Percentiles rank a stretch among this genome's conserved stretches.
These are phyloP conservation scores for Anthonomus grandis DNA, from an alignment of 1,140 invertebrate species.

Conservation along the genomic window DNA sequence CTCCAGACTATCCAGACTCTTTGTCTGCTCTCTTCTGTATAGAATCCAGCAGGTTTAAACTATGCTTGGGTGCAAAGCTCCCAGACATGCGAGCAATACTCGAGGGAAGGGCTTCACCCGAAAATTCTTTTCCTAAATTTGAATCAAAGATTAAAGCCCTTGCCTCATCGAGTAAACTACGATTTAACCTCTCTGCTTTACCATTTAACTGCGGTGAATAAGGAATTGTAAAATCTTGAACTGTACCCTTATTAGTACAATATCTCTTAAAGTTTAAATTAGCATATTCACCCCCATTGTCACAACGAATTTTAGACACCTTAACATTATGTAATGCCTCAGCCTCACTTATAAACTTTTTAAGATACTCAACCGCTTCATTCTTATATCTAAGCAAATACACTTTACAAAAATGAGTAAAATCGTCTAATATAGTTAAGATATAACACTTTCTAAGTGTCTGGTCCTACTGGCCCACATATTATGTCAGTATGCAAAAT, in stretches of 20 bases:
- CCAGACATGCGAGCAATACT: too few species aligned
- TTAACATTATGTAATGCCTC: slow-evolving; percentile 8
- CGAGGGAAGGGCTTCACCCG: slow-evolving; percentile 33
- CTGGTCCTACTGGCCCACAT: too few species aligned
- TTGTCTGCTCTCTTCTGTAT: too few species aligned
- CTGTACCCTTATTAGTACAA: slow-evolving; percentile 32
- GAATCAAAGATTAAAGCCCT: slow-evolving; percentile 38
- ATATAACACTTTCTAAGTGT: too few species aligned
- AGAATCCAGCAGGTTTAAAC: too few species aligned
- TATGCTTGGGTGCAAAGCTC: too few species aligned
- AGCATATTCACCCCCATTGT: slow-evolving; percentile 36
- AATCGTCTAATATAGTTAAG: too few species aligned
- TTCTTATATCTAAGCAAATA: slow-evolving; percentile 20
- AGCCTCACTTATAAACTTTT: slow-evolving; percentile 10
- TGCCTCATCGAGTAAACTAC: slow-evolving; percentile 49
- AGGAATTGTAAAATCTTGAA: slow-evolving; percentile 35
- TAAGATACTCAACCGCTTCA: slow-evolving; percentile 18
- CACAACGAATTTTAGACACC: slow-evolving; percentile 12
- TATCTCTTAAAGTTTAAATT: slow-evolving; percentile 31
- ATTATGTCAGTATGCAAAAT: too few species aligned
- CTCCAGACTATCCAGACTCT: too few species aligned
- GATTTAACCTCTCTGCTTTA: slow-evolving; percentile 50
- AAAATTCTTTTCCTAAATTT: slow-evolving; percentile 26
- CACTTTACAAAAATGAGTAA: slow-evolving; percentile 21
- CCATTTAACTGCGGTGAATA: slow-evolving; percentile 54